Conservation (phyloP, 2,113 vertebrate genomes). For the Rhinoderma darwinii region DNA sequence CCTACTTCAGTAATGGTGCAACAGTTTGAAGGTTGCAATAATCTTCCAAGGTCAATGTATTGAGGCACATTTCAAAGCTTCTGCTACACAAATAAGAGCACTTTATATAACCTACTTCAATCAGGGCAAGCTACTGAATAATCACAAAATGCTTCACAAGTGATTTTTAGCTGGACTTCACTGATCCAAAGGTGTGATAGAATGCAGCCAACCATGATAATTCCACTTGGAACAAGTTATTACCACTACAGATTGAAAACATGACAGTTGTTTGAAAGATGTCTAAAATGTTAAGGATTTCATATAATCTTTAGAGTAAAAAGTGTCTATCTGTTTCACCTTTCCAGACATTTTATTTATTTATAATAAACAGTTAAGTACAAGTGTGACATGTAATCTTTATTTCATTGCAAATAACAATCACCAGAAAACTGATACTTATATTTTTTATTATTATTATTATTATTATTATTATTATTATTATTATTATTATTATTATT, state of each 20-base stretch:
- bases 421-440: too few relatives aligned
- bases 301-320: conserved; percentile 60
- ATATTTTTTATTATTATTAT: too few relatives aligned
- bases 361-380: conserved; percentile 15
- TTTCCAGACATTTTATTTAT: conserved; percentile 21
- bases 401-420: not conserved
- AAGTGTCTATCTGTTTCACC: conserved; percentile 35
- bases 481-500: too few relatives aligned
- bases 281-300: conserved; percentile 66
- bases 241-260: conserved; percentile 68
- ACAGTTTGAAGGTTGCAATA: conserved; percentile 80
- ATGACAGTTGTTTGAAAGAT: conserved; percentile 73
- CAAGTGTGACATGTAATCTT: not conserved
- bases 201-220: conserved; percentile 76
- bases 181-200: conserved; percentile 76
- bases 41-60: conserved; percentile 79
- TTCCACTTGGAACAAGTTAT: conserved; percentile 76
- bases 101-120: conserved; percentile 77
- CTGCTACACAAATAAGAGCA: conserved; percentile 64
- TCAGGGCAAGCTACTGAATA: conserved; percentile 76
- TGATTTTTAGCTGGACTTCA: conserved; percentile 71
- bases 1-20: conserved; percentile 61
- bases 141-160: conserved; percentile 75
- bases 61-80: conserved; percentile 72
- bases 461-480: too few relatives aligned